Evolutionary conservation across 2,888 invertebrate species (phyloP).

Genomic region (Leucania comma): DNA sequence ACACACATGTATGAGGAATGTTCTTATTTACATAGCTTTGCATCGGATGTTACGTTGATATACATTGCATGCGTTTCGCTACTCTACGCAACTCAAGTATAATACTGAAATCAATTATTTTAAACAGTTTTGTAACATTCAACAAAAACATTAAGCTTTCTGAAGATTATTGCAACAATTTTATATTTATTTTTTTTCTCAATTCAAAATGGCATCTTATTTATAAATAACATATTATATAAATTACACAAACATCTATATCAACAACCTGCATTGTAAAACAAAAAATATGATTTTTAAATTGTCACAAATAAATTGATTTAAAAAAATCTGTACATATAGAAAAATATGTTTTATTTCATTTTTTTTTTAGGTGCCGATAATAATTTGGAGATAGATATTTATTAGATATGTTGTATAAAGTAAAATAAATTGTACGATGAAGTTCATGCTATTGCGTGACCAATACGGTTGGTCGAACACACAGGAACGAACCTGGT

Average conservation of each 20-base stretch:
- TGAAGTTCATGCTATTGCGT: slow-evolving; percentile 75
- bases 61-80: slow-evolving; percentile 70
- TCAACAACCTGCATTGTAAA: slow-evolving; percentile 70
- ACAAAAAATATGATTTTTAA: slow-evolving; percentile 66
- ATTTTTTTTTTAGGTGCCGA: slow-evolving; percentile 39
- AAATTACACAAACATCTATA: slow-evolving; percentile 68
- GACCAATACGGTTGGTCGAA: slow-evolving; percentile 66
- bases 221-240: slow-evolving; percentile 64
- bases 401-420: slow-evolving; percentile 59
- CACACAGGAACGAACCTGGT: slow-evolving; percentile 74
- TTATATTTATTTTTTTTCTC: slow-evolving; percentile 61
- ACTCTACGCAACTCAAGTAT: slow-evolving; percentile 73
- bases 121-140: slow-evolving; percentile 70
- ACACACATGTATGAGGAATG: slow-evolving; percentile 91
- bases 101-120: slow-evolving; percentile 81
- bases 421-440: slow-evolving; percentile 79
- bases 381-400: slow-evolving; percentile 43
- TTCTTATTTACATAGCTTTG: slow-evolving; percentile 90
- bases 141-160: slow-evolving; percentile 62
- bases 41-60: slow-evolving; percentile 69
- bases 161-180: slow-evolving; percentile 68
- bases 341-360: slow-evolving; percentile 67
- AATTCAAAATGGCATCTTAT: slow-evolving; percentile 74
- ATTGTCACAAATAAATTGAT: slow-evolving; percentile 65
- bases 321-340: slow-evolving; percentile 74